Evolutionary conservation across 2,888 invertebrate genomes (phyloP).

Genomic region (Lasioglossum malachurum): DNA sequence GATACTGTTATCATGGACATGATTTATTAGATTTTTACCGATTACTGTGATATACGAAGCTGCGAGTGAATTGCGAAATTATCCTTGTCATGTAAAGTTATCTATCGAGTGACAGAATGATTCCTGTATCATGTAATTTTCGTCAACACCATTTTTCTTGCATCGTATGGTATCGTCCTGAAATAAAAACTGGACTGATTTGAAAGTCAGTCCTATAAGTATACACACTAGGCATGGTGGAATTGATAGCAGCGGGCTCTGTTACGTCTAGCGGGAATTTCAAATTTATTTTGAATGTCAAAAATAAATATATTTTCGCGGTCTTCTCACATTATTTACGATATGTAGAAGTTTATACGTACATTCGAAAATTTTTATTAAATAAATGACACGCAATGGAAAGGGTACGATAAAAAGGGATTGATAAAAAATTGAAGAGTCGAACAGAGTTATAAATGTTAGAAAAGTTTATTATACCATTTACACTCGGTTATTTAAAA

Average conservation of each 20-base stretch:
- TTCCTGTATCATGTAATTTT: conserved; percentile 9
- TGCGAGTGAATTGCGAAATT: neutral
- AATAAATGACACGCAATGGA: neutral
- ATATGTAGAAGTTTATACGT: neutral
- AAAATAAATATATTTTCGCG: neutral
- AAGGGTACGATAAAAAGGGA: neutral
- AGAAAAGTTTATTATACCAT: neutral
- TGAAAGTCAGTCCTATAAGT: conserved; percentile 28
- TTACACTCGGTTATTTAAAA: neutral
- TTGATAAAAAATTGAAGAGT: neutral
- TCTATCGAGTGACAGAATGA: neutral
- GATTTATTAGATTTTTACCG: conserved; percentile 1
- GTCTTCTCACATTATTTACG: neutral
- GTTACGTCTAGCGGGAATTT: neutral
- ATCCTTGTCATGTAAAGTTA: neutral
- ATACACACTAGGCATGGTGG: neutral
- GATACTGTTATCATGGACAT: neutral
- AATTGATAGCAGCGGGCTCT: neutral
- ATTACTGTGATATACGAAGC: neutral
- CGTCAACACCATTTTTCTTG: neutral
- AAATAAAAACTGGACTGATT: conserved; percentile 6
- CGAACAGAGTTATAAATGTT: conserved; percentile 4
- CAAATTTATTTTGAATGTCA: neutral
- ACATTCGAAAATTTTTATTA: neutral
- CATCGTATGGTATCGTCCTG: neutral